These are phyloP conservation scores for Spodoptera littoralis DNA, from an alignment of 2,888 invertebrate genomes.

Conservation along the genomic window DNA sequence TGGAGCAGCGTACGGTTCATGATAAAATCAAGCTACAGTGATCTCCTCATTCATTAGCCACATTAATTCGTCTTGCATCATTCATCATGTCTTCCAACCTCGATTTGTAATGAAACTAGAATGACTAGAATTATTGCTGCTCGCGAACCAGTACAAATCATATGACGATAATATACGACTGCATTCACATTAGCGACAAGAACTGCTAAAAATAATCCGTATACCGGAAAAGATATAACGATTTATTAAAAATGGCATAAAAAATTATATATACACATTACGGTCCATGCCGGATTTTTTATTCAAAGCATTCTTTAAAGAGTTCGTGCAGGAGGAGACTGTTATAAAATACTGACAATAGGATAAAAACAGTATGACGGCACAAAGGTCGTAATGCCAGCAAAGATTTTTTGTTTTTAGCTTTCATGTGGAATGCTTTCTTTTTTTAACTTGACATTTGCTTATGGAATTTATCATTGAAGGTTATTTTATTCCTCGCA, in stretches of 20 bases:
- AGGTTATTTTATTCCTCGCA: no score
- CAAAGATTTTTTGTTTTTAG: no score
- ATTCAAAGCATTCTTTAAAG: not conserved
- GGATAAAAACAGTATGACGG: no score
- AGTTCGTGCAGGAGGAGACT: no score
- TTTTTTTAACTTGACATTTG: no score
- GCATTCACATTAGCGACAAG: slow-evolving; percentile 34
- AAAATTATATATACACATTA: slow-evolving; percentile 13
- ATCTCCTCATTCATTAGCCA: slow-evolving; percentile 49
- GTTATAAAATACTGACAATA: no score
- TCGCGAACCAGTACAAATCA: slow-evolving; percentile 27
- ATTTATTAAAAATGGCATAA: slow-evolving; percentile 13
- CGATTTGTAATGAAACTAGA: slow-evolving; percentile 38
- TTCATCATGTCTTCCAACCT: slow-evolving; percentile 41
- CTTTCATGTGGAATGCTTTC: no score
- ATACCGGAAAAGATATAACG: slow-evolving; percentile 18
- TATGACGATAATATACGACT: slow-evolving; percentile 31
- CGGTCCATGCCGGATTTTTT: not conserved
- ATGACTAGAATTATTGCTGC: slow-evolving; percentile 39
- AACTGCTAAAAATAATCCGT: slow-evolving; percentile 28
- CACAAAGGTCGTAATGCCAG: no score
- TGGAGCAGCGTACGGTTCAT: slow-evolving; percentile 13
- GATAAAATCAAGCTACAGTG: slow-evolving; percentile 28
- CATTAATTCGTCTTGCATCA: slow-evolving; percentile 46
- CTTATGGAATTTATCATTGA: no score